A percentile compares a stretch with the other conserved stretches of the same genome.
These are phyloP conservation scores for Xiphorhynchus erythropygius DNA, from an alignment of 2,797 vertebrate genomes.

Conservation along the genomic window DNA sequence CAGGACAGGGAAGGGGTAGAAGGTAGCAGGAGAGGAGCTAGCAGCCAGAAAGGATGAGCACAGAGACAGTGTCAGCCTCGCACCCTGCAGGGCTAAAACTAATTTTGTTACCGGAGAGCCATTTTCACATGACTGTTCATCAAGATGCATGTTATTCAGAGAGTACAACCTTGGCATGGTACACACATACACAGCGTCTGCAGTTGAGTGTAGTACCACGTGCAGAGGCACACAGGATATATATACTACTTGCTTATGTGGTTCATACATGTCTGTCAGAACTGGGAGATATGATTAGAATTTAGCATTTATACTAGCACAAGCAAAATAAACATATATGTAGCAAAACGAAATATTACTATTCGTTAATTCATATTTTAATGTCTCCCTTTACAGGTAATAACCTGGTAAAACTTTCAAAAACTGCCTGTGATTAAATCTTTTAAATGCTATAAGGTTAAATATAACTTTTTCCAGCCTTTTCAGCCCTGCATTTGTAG, in stretches of 20 bases:
- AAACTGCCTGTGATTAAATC: background rate
- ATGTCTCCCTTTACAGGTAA: background rate
- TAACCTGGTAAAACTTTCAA: background rate
- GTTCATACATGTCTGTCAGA: background rate
- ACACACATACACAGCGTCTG: rapidly evolving
- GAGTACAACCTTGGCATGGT: background rate
- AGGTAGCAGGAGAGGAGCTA: background rate
- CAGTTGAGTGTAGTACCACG: rapidly evolving
- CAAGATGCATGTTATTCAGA: background rate
- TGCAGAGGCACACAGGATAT: background rate
- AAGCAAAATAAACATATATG: background rate
- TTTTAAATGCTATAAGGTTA: background rate
- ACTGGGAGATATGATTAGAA: background rate
- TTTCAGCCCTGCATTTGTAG: background rate
- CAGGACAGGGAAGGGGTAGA: background rate
- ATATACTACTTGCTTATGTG: background rate
- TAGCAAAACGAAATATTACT: background rate
- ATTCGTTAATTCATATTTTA: background rate
- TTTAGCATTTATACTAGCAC: background rate
- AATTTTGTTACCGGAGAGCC: background rate
- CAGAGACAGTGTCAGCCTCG: background rate
- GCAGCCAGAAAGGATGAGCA: background rate
- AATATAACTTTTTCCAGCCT: background rate
- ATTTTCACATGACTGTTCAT: background rate
- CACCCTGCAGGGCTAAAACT: rapidly evolving